Percentiles rank a stretch among this genome's conserved stretches.
phyloP scores from a whole-genome alignment of 2,888 invertebrate genomes.

The Perizoma flavofasciatum region DNA sequence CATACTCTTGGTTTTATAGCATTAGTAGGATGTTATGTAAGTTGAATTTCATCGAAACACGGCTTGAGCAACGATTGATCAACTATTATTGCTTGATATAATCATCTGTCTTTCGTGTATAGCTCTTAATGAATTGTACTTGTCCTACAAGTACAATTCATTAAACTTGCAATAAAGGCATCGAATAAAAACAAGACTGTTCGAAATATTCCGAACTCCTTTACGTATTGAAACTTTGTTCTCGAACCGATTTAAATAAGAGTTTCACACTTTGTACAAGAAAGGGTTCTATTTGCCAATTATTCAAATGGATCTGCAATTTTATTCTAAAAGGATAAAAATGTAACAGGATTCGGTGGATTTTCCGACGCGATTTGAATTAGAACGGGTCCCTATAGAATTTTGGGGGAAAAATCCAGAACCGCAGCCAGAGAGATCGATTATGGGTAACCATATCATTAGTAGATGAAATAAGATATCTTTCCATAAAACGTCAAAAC shows the following conservation, averaged over 20 bases:
- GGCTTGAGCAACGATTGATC: too few relatives aligned
- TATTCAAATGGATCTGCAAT: constrained; percentile 60
- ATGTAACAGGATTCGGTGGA: constrained; percentile 60
- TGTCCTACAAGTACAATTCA: constrained; percentile 72
- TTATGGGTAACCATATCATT: too few relatives aligned
- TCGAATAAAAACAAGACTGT: constrained; percentile 52
- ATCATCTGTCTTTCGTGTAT: constrained; percentile 4
- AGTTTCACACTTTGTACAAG: constrained; percentile 53
- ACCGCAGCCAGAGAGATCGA: neutral
- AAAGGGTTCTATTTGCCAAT: constrained; percentile 60
- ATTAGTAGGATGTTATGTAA: too few relatives aligned
- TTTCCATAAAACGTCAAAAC: too few relatives aligned
- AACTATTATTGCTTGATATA: neutral
- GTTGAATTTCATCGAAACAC: too few relatives aligned
- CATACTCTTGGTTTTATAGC: too few relatives aligned
- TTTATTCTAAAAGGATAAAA: constrained; percentile 61
- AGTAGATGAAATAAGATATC: too few relatives aligned
- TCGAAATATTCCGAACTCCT: constrained; percentile 38
- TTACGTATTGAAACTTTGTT: constrained; percentile 51
- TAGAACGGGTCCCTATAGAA: constrained; percentile 59
- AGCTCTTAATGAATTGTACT: constrained; percentile 57
- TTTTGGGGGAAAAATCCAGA: constrained; percentile 38
- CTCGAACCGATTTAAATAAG: constrained; percentile 50
- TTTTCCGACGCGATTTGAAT: constrained; percentile 61
- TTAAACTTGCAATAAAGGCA: constrained; percentile 67